Evolutionary conservation across 2,888 invertebrate species (phyloP), one percentile per base, ranked within the genome.

Genomic region (Drosophila yooni): DNA sequence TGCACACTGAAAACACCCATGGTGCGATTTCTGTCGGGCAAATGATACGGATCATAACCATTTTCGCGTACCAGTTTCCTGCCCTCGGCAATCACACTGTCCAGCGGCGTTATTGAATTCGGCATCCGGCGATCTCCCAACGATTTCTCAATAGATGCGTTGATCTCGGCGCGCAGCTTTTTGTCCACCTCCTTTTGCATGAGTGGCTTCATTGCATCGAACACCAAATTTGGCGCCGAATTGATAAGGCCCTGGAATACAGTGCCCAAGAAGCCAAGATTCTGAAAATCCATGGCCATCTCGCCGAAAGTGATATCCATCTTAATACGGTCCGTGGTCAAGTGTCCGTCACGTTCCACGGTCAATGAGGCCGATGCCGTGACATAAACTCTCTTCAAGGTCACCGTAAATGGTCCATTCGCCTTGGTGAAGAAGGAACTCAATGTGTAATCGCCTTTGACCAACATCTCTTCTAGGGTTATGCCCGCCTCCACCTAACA

Each of bases 171-270:
- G 79, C 96, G 94, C 1, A 97, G 94, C 91, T 96, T 96, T 0
- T 95, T 94, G 88, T 97, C 97, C 0, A 96, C 96, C 93, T 97
- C 96, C 77, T 95, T 95, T 31, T 98, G 93, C 76, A 98, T 95
- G 80, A 96, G 96, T 0, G 97, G 97, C 91, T 98, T 98, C 86
- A 98, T 96, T 13, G 96, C 96, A 91, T 97, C 97, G 84, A 98
- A 98, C 3, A 98, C 94, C 74, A 97, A 95, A 18, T 95, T 95
- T 0, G 97, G 97, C 0, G 97, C 95, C 0, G 97, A 96, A 92
- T 98, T 98, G 52, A 98, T 95, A 54, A 97, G 94, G 0, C 96
- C 95, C 92, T 96, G 96, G 75, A 95, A 94, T 76, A 95, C 93
- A 50, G 94, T 94, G 1, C 96, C 97, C 71, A 97, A 94, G 79